phyloP scores from a whole-genome alignment of 2,113 vertebrate species.

The Mystacornis crossleyi region DNA sequence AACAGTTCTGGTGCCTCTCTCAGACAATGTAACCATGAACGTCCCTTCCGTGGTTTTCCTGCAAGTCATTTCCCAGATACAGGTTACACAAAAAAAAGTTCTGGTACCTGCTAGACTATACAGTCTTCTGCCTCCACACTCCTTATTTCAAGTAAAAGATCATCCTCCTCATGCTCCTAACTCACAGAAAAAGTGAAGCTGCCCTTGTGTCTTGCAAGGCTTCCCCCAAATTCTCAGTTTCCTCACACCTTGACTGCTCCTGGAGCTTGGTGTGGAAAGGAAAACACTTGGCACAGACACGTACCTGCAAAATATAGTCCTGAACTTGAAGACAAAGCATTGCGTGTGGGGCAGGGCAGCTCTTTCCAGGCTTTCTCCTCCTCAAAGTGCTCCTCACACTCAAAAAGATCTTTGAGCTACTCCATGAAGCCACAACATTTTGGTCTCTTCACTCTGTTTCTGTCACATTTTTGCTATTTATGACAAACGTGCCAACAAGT shows the following conservation, averaged over 20 bases:
- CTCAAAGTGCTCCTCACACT: background rate
- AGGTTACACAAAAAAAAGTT: background rate
- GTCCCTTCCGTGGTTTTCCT: background rate
- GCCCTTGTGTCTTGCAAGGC: background rate
- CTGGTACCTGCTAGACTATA: background rate
- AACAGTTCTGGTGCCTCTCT: background rate
- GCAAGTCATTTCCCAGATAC: background rate
- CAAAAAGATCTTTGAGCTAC: background rate
- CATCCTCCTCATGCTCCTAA: background rate
- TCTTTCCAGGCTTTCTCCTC: background rate
- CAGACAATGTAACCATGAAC: background rate
- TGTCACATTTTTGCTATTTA: background rate
- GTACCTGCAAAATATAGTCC: background rate
- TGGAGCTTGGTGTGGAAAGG: background rate
- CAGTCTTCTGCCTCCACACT: background rate
- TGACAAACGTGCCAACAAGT: background rate
- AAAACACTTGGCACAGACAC: background rate
- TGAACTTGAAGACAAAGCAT: background rate
- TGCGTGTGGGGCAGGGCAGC: background rate
- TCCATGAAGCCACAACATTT: background rate
- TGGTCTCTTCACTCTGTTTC: background rate
- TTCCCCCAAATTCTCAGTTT: background rate
- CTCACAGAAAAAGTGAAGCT: background rate
- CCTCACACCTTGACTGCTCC: fast-evolving
- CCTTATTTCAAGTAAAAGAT: background rate